Percentiles rank a stretch among this genome's conserved stretches.
phyloP scores from a whole-genome alignment of 2,113 vertebrate genomes.

The Tupaia chinensis region DNA sequence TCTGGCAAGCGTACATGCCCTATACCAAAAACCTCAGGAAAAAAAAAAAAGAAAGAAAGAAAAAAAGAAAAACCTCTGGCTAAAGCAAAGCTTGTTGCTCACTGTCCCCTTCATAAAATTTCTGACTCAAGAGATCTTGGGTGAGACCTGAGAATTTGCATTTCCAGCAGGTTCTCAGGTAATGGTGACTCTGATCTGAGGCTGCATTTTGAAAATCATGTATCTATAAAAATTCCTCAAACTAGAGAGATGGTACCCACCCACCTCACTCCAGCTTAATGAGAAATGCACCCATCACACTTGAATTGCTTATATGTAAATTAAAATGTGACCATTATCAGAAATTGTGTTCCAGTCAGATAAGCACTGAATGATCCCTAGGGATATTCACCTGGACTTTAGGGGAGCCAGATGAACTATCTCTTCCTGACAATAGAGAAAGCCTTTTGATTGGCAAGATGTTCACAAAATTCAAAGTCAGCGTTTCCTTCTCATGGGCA shows the following conservation, averaged over 20 bases:
- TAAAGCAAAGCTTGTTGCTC: background rate
- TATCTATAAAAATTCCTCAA: background rate
- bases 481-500: background rate
- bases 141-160: background rate
- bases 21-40: too few relatives aligned
- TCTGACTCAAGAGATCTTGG: background rate
- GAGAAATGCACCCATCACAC: background rate
- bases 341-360: background rate
- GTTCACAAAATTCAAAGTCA: constrained; percentile 11
- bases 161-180: background rate
- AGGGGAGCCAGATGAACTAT: background rate
- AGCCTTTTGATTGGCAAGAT: background rate
- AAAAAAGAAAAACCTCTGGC: background rate
- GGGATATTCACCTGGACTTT: background rate
- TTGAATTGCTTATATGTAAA: background rate
- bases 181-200: background rate
- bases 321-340: background rate
- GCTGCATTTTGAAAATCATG: background rate
- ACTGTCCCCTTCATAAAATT: background rate
- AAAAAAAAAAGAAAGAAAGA: too few relatives aligned
- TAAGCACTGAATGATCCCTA: background rate
- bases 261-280: background rate
- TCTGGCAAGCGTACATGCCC: too few relatives aligned
- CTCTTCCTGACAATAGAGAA: background rate
- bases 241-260: background rate